These are phyloP conservation scores for Aphaenogaster ashmeadi DNA, from an alignment of 1,140 invertebrate species.

Conservation along the genomic window DNA sequence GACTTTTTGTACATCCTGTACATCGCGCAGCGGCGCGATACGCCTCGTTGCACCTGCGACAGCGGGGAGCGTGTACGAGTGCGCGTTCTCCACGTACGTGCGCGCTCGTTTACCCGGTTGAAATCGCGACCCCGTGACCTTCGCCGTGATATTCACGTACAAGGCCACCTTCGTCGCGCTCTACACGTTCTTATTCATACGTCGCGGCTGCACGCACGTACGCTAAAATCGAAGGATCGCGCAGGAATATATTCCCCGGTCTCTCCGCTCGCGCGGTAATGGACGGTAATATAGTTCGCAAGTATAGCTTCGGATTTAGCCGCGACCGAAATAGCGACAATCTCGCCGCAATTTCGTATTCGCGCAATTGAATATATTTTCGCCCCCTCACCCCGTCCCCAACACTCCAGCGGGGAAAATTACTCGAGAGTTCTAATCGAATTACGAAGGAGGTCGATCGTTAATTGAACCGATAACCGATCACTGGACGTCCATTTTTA, in stretches of 20 bases:
- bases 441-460: constrained; percentile 30
- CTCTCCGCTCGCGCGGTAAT: neutral
- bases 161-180: constrained; percentile 71
- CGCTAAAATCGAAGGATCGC: constrained; percentile 53
- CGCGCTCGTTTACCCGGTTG: constrained; percentile 67
- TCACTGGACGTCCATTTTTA: constrained; percentile 45
- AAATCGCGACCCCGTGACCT: constrained; percentile 79
- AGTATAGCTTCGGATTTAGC: neutral
- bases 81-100: constrained; percentile 62
- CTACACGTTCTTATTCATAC: constrained; percentile 68
- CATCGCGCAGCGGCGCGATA: constrained; percentile 45
- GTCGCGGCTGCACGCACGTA: constrained; percentile 58
- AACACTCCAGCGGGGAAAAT: neutral
- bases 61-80: constrained; percentile 72
- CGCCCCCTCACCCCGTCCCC: neutral
- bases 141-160: constrained; percentile 77
- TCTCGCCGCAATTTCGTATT: neutral
- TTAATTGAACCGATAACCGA: constrained; percentile 34
- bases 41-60: constrained; percentile 74
- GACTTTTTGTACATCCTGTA: constrained; percentile 41
- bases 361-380: neutral
- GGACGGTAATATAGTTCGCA: no score
- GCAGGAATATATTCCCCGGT: neutral
- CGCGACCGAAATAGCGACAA: neutral
- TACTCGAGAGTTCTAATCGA: constrained; percentile 30